These are phyloP conservation scores for Spisula subtruncata DNA, from an alignment of 2,888 invertebrate species.

Conservation along the genomic window DNA sequence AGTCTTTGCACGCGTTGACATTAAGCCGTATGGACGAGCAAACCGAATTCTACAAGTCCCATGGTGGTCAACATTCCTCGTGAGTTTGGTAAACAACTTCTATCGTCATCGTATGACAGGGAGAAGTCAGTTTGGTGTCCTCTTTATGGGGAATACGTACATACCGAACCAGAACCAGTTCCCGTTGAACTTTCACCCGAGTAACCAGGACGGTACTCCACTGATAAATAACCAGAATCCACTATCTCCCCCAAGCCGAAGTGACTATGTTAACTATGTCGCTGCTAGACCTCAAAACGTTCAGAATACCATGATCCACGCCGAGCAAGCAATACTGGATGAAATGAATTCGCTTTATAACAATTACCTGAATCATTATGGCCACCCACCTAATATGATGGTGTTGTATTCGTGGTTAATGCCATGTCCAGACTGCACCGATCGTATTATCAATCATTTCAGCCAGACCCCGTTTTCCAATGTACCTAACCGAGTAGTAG, in stretches of 20 bases:
- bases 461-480: neutral
- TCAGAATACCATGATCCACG: neutral
- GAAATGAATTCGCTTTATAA: neutral
- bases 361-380: neutral
- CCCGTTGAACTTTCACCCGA: neutral
- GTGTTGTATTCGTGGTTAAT: neutral
- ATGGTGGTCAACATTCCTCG: slow-evolving; percentile 23
- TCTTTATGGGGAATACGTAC: neutral
- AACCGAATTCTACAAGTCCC: neutral
- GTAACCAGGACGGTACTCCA: neutral
- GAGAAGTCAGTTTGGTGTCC: slow-evolving; percentile 9
- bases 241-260: neutral
- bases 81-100: neutral
- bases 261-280: neutral
- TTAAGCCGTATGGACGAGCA: neutral
- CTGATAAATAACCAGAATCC: neutral
- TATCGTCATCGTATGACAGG: neutral
- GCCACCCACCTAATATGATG: neutral
- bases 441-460: neutral
- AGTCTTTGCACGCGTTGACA: neutral
- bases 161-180: neutral
- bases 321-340: neutral
- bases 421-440: neutral
- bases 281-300: neutral
- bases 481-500: neutral